These are phyloP conservation scores for Temnothorax longispinosus DNA, from an alignment of 1,140 invertebrate species.

Conservation along the genomic window DNA sequence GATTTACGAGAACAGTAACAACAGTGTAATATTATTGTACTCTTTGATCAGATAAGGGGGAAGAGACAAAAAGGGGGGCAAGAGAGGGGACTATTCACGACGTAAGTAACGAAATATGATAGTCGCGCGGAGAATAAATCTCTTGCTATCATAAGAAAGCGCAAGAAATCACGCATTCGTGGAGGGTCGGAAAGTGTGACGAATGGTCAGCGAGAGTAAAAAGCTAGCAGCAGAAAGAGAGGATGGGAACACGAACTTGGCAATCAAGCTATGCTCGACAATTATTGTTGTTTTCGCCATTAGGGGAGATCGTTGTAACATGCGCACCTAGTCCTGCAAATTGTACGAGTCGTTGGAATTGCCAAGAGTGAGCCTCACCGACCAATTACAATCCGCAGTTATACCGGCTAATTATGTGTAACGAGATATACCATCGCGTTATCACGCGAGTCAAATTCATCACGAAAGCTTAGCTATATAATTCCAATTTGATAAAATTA, in stretches of 20 bases:
- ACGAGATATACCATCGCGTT: neutral
- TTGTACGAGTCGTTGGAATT: slow-evolving; percentile 13
- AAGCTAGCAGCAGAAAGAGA: slow-evolving; percentile 10
- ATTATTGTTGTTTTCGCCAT: slow-evolving; percentile 60
- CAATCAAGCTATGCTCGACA: slow-evolving; percentile 42
- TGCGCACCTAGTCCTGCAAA: slow-evolving; percentile 16
- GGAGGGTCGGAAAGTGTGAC: slow-evolving; percentile 46
- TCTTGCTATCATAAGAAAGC: neutral
- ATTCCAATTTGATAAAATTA: neutral
- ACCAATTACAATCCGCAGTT: slow-evolving; percentile 29
- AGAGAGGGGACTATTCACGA: neutral
- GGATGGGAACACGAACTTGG: slow-evolving; percentile 5
- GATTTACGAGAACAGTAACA: neutral
- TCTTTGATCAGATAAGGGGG: neutral
- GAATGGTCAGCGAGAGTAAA: slow-evolving; percentile 41
- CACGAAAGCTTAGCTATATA: slow-evolving; percentile 6
- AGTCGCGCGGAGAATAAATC: slow-evolving; percentile 8
- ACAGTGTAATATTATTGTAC: neutral
- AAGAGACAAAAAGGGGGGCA: neutral
- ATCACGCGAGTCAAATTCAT: slow-evolving; percentile 27
- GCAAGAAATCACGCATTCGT: slow-evolving; percentile 33
- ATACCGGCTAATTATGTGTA: neutral
- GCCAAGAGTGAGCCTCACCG: neutral
- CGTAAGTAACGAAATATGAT: slow-evolving; percentile 14
- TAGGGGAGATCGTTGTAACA: slow-evolving; percentile 21